These are phyloP conservation scores for Eueremaeus valkanovi DNA, from an alignment of 2,888 invertebrate species.

Conservation along the genomic window DNA sequence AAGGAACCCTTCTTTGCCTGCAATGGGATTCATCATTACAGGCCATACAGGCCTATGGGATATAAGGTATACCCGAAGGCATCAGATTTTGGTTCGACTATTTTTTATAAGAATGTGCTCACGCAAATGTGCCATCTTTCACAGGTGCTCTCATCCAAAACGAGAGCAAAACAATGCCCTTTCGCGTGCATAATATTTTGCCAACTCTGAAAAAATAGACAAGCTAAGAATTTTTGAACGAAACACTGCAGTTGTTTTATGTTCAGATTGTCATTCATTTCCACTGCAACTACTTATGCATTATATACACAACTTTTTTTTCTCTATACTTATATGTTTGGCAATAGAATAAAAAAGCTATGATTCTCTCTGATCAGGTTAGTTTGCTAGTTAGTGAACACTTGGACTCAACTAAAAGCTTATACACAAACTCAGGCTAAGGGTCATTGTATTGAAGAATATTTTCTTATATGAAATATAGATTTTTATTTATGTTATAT, in stretches of 20 bases:
- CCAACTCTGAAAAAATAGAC: constrained; percentile 21
- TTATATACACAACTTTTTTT: not conserved
- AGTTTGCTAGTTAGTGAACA: not conserved
- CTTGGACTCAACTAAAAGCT: not conserved
- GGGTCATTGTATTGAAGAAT: not conserved
- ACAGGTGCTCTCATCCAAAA: constrained; percentile 30
- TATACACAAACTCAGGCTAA: not conserved
- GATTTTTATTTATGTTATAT: too few relatives aligned
- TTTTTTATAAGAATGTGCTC: constrained; percentile 21
- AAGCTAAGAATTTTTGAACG: not conserved
- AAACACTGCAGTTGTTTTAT: constrained; percentile 6
- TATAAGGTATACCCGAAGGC: constrained; percentile 22
- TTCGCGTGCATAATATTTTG: constrained; percentile 24
- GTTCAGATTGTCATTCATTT: constrained; percentile 23
- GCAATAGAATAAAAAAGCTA: not conserved
- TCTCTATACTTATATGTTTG: not conserved
- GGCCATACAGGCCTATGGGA: not conserved
- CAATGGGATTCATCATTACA: not conserved
- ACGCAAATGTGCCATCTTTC: constrained; percentile 31
- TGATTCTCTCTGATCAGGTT: not conserved
- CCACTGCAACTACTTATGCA: constrained; percentile 7
- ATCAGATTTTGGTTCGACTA: constrained; percentile 8
- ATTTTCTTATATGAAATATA: not conserved
- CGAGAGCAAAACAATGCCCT: constrained; percentile 32
- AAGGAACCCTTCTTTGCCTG: not conserved